These are phyloP conservation scores for Hemichromis elongatus DNA, from an alignment of 2,113 vertebrate genomes.

Conservation along the genomic window DNA sequence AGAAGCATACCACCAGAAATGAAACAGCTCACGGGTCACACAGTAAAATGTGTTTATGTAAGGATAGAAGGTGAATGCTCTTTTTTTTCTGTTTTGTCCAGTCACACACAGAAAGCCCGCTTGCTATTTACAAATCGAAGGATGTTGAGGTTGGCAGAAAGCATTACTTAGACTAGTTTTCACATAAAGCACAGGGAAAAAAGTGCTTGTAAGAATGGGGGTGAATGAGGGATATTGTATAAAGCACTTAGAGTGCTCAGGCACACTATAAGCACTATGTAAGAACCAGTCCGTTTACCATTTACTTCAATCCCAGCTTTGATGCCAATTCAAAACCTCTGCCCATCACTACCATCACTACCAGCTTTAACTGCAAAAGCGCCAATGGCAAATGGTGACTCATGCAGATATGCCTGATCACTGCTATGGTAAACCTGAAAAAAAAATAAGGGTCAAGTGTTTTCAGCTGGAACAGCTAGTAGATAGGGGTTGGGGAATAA, in stretches of 20 bases:
- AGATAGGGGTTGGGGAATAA: not conserved
- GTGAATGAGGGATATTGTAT: not conserved
- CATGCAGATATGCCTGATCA: not conserved
- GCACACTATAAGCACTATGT: not conserved
- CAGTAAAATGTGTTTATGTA: not conserved
- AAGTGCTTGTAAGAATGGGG: not conserved
- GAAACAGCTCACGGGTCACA: constrained; percentile 14
- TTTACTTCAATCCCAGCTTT: not conserved
- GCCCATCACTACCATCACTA: not conserved
- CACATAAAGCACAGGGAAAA: not conserved
- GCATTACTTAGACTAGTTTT: not conserved
- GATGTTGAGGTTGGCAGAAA: not conserved
- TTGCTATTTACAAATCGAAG: not conserved
- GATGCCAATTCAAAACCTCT: not conserved
- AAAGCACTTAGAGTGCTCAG: not conserved
- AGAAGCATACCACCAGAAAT: constrained; percentile 1
- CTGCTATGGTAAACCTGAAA: not conserved
- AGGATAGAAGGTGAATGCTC: not conserved
- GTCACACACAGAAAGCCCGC: not conserved
- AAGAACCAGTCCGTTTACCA: not conserved
- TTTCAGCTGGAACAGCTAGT: not conserved
- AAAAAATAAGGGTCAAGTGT: not conserved
- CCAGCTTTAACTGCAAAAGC: not conserved
- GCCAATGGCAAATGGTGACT: not conserved
- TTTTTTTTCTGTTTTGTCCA: not conserved